phyloP scores from a whole-genome alignment of 2,113 vertebrate species.

The Grus americana region DNA sequence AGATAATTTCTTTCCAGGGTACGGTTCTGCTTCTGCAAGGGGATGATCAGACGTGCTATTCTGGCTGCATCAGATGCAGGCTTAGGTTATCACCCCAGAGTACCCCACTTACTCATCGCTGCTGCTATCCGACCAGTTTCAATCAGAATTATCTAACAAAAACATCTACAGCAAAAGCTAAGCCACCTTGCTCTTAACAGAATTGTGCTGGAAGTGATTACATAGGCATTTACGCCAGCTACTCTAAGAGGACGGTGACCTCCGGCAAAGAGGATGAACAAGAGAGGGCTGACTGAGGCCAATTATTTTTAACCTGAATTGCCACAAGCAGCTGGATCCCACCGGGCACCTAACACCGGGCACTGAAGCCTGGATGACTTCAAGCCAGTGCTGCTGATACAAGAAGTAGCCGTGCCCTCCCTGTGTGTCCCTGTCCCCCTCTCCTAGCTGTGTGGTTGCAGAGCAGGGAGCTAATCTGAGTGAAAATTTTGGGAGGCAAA shows the following conservation, averaged over 20 bases:
- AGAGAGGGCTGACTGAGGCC: neutral
- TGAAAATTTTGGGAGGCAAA: neutral
- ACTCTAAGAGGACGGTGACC: neutral
- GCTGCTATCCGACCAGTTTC: neutral
- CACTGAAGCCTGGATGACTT: neutral
- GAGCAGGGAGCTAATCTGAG: neutral
- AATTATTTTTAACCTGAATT: neutral
- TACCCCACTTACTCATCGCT: neutral
- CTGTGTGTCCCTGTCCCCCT: fast-evolving
- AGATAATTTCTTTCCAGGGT: neutral
- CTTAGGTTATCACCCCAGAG: neutral
- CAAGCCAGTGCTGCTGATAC: neutral
- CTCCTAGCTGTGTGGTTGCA: neutral
- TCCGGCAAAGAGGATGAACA: neutral
- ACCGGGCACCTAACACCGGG: neutral
- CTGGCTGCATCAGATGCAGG: neutral
- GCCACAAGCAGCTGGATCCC: neutral
- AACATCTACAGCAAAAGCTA: neutral
- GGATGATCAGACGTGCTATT: neutral
- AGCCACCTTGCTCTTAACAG: neutral
- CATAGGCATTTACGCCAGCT: neutral
- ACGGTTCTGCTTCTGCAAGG: neutral
- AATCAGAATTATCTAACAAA: neutral
- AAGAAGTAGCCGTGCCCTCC: neutral
- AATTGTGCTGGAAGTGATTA: neutral